Evolutionary conservation across 2,888 invertebrate species (phyloP), one percentile per base, ranked within the genome.

Genomic region (Apodemia hepburni): DNA sequence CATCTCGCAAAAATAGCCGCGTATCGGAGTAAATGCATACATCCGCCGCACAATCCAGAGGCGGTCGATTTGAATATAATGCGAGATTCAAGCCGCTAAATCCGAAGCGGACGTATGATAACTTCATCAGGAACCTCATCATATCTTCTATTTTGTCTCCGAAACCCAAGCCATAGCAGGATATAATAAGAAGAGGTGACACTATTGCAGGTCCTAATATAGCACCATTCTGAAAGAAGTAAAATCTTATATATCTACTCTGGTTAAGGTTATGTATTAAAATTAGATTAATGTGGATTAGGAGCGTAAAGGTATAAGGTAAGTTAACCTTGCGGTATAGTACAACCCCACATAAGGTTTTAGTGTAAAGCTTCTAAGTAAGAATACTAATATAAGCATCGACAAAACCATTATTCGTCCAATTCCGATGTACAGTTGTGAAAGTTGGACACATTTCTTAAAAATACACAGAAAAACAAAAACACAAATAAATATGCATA

Each of bases 31-130:
- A 95, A 0, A 93, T 71, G 57, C 91, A 91, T 66, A 92, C 90
- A 0, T 90, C 87, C n/a, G 85, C 79, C 0, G 87, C 80, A 73
- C 96, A 96, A 8, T 93, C 89, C 84, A 96, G 84, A 0, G 84
- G 76, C 1, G 83, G 85, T 7, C 96, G 81, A 63, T 94, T 88
- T 64, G 92, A 83, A 66, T 94, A 94, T 64, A 96, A 89, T 0
- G 95, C 82, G 1, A 92, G 72, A 1, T 78, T 87, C 71, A 85
- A 93, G 59, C 95, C 95, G 8, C 94, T 93, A 62, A 96, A 88
- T 0, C 95, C 94, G 75, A 94, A 96, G 61, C 96, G 93, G 18
- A 96, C 87, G 77, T 94, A 96, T 0, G 93, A 93, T 3, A 85
- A 74, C 0, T 90, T 84, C 93, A 94, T 94, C 0, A 94, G 72